Base-by-base conservation (phyloP, 2,113 vertebrate genomes). In the Cynoglossus semilaevis region DNA sequence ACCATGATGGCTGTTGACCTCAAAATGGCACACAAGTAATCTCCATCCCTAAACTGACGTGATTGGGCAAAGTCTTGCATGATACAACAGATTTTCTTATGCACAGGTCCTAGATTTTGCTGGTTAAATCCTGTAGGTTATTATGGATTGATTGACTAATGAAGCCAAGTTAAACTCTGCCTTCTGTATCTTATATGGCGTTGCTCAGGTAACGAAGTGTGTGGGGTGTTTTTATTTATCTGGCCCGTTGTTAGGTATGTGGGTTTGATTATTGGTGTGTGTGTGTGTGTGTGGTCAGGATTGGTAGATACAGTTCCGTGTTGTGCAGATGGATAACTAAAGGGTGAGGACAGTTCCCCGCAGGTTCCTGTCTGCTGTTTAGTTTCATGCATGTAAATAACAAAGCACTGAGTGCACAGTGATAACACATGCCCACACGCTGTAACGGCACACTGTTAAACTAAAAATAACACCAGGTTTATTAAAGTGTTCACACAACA, bases 271-370 rank as follows among this genome's bases (percentile, higher is more conserved):
- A 41, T 36, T 15, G 66, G 61, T 63, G 60, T 59, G 44, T 5
- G 50, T 52, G 67, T 67, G 49, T 71, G 37, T 74, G 51, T 67
- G 56, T 61, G 52, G 67, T 51, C 12, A 55, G 75, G 43, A 37
- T 55, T 63, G 74, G 70, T 58, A 81, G 75, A 76, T 77, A 76
- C 64, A 74, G 72, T 44, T 65, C 73, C 53, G 63, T 52, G 17
- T 67, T 76, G 79, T 81, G 67, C 90, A 90, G 90, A 90, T 90
- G 90, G 89, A 82, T 59, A 69, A 61, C 67, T 52, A 67, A 68
- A 70, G 76, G 79, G 80, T 70, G 74, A 89, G 82, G 76, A 89
- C 84, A 82, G 55, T 77, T 86, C 84, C 72, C 89, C 78, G 87
- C 82, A 67, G 90, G 85, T 77, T 19, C 53, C 74, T 41, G 67